Evolutionary conservation across 2,797 vertebrate genomes (phyloP).

Genomic region (Euphonia xanthogaster): DNA sequence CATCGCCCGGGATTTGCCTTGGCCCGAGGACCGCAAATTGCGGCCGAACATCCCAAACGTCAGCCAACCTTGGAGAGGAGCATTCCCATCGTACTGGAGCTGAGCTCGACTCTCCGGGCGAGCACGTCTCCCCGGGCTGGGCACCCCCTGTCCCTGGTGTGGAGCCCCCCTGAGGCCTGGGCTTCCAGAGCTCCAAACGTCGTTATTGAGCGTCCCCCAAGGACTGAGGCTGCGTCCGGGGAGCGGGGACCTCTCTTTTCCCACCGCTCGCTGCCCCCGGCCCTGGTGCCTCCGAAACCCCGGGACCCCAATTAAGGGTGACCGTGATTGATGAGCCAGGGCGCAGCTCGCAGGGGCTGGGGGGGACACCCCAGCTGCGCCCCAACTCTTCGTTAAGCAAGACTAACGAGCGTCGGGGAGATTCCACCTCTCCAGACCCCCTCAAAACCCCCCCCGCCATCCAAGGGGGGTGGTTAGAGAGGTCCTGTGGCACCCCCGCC

Average conservation of each 20-base stretch:
- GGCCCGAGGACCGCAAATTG: neutral
- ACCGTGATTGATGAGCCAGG: neutral
- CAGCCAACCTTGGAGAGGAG: neutral
- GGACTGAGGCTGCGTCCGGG: neutral
- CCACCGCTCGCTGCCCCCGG: neutral
- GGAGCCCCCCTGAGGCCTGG: neutral
- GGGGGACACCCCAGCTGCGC: neutral
- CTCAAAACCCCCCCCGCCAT: neutral
- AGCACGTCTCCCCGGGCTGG: neutral
- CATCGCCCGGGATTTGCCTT: fast-evolving
- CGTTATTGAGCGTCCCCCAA: neutral
- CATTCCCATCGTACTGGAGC: neutral
- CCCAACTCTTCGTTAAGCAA: neutral
- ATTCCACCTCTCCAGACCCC: neutral
- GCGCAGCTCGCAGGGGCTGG: neutral
- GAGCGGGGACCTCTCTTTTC: neutral
- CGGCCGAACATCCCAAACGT: neutral
- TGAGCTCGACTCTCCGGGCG: neutral
- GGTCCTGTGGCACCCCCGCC: neutral
- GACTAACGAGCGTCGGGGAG: neutral
- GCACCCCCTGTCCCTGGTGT: fast-evolving
- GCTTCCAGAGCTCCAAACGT: too few species aligned
- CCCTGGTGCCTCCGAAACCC: neutral
- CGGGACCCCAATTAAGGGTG: neutral
- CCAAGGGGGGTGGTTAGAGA: neutral